Evolutionary conservation across 2,113 vertebrate species (phyloP).

Genomic region (Sciurus niger): DNA sequence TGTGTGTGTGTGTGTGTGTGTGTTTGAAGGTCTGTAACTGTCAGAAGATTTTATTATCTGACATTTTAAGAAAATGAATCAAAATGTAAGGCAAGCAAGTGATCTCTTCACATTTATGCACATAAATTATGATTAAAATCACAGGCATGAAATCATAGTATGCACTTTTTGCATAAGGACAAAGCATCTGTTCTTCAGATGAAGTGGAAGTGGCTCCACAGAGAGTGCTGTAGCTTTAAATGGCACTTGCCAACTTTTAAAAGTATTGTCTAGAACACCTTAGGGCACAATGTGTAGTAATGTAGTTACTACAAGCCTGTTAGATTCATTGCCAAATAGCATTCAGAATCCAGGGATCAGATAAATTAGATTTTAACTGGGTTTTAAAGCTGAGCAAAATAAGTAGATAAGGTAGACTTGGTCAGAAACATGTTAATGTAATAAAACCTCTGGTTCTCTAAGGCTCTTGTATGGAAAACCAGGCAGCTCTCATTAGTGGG

Average conservation of each 20-base stretch:
- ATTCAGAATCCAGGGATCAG: slow-evolving; percentile 89
- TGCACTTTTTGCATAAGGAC: slow-evolving; percentile 57
- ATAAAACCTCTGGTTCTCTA: slow-evolving; percentile 89
- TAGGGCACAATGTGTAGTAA: slow-evolving; percentile 79
- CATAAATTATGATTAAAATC: slow-evolving; percentile 59
- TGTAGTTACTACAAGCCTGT: slow-evolving; percentile 82
- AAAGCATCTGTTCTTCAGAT: slow-evolving; percentile 60
- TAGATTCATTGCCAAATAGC: slow-evolving; percentile 84
- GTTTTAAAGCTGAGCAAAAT: slow-evolving; percentile 91
- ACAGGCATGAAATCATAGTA: slow-evolving; percentile 47
- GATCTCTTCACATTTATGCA: slow-evolving; percentile 61
- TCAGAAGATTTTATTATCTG: slow-evolving; percentile 58
- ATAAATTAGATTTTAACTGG: slow-evolving; percentile 94
- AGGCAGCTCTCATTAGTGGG: slow-evolving; percentile 72
- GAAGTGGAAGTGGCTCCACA: not conserved
- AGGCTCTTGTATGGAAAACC: slow-evolving; percentile 84
- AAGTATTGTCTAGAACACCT: slow-evolving; percentile 82
- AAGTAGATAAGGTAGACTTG: slow-evolving; percentile 92
- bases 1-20: not conserved
- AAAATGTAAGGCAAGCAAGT: slow-evolving; percentile 32
- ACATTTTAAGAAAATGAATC: slow-evolving; percentile 34
- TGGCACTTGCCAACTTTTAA: slow-evolving; percentile 72
- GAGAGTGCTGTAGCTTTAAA: slow-evolving; percentile 63
- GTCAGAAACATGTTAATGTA: slow-evolving; percentile 89
- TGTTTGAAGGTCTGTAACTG: slow-evolving; percentile 1